Base-by-base conservation (phyloP, 2,888 invertebrate species). In the Erannis defoliaria region DNA sequence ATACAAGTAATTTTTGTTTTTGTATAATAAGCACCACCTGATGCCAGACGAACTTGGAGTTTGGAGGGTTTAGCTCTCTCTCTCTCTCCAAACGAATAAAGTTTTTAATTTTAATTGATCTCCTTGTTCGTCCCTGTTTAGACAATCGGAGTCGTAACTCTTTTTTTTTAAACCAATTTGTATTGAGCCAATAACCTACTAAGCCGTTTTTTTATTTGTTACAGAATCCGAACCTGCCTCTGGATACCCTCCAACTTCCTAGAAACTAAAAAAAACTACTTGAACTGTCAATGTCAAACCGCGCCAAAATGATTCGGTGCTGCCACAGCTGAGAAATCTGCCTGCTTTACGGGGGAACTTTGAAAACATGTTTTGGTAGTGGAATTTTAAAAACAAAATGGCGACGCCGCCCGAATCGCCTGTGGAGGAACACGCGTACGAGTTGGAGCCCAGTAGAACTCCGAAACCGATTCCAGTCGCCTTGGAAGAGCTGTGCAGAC, bases 331-430 rank as follows among this genome's bases (percentile, higher is more conserved):
- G 55, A 68, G 38, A 62, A 42, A 42, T 29, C 54, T n/a, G 21
- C 62, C 62, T 35, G 42, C 18, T 46, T 68, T 50, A 57, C 38
- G 54, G 59, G 31, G 53, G 40, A 56, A 54, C 29, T 60, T 57
- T 51, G 23, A 42, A 45, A 57, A 29, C 55, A 55, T 65, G 64
- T 46, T 29, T 48, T 53, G 57, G 37, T 64, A 64, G 61, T 60
- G 55, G 40, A 33, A 6, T 37, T 12, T 14, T 4, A 6, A 62
- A 62, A 48, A 19, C 61, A 87, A 84, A 71, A 97, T 97, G 97
- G 96, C 97, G 77, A 97, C 97, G 71, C 97, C 97, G 68, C 97
- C 97, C 63, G 97, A 97, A 72, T 97, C 97, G 70, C 97, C 97
- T 53, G 96, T 96, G 70, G 97, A 97, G 87, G 97, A 97, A 88